phyloP scores from a whole-genome alignment of 2,113 vertebrate genomes.

The Podarcis muralis region DNA sequence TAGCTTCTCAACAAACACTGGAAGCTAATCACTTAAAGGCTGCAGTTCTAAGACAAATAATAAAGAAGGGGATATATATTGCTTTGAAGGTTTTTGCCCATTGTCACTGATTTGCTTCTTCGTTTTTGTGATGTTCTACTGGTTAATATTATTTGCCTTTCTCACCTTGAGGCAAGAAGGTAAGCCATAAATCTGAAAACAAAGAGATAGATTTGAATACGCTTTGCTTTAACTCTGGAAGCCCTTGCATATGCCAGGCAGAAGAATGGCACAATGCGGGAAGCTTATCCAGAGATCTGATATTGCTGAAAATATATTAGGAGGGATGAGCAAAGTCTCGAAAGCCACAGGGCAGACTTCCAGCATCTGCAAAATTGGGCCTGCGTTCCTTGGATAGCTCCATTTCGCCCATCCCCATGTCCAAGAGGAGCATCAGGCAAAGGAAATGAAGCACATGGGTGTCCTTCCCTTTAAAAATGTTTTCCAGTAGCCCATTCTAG shows the following conservation, averaged over 20 bases:
- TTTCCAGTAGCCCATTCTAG: not conserved
- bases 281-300: not conserved
- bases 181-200: too few relatives aligned
- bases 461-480: not conserved
- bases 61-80: not conserved
- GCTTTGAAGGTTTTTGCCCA: not conserved
- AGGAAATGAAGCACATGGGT: not conserved
- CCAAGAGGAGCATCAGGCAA: not conserved
- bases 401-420: not conserved
- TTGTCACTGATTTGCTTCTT: not conserved
- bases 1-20: not conserved
- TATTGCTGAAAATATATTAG: not conserved
- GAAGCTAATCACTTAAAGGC: not conserved
- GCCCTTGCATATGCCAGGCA: not conserved
- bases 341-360: not conserved
- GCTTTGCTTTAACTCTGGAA: too few relatives aligned
- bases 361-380: not conserved
- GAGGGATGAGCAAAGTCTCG: too few relatives aligned
- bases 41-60: not conserved
- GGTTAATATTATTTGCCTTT: too few relatives aligned
- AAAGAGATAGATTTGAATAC: not conserved
- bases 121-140: not conserved
- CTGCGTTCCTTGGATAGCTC: not conserved
- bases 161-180: not conserved
- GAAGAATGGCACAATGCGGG: not conserved